These are phyloP conservation scores for Melitaea cinxia DNA, from an alignment of 1,140 invertebrate genomes.

Conservation along the genomic window DNA sequence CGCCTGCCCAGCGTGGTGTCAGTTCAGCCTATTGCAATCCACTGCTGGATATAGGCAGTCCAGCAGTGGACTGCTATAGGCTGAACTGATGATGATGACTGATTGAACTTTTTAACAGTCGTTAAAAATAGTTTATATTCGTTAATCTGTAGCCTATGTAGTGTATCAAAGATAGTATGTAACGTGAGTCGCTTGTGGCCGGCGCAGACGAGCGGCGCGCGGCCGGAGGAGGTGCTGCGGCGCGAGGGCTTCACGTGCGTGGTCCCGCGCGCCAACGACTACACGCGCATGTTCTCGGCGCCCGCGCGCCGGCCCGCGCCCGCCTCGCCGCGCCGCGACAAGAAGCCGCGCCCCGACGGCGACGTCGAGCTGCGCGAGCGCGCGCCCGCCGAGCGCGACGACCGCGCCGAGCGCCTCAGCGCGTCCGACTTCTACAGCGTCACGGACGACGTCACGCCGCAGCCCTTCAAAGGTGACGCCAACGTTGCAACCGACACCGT, in stretches of 20 bases:
- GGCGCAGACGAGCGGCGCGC: constrained; percentile 50
- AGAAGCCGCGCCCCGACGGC: constrained; percentile 65
- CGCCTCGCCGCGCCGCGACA: constrained; percentile 68
- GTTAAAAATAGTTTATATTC: too few relatives aligned
- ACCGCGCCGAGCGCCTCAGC: constrained; percentile 62
- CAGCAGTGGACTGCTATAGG: too few relatives aligned
- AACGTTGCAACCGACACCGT: too few relatives aligned
- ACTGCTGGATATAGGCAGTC: too few relatives aligned
- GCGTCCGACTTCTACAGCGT: constrained; percentile 79
- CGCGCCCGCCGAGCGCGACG: constrained; percentile 37
- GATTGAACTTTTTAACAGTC: too few relatives aligned
- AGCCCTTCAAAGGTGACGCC: constrained; percentile 73
- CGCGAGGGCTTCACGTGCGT: constrained; percentile 81
- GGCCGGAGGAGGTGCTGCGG: constrained; percentile 63
- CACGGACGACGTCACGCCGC: constrained; percentile 73
- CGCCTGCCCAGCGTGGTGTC: too few relatives aligned
- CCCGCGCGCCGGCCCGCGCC: constrained; percentile 67
- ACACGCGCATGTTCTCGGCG: constrained; percentile 79
- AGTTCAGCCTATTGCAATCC: too few relatives aligned
- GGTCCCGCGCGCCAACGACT: constrained; percentile 80
- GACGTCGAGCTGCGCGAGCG: constrained; percentile 61
- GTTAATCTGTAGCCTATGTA: too few relatives aligned
- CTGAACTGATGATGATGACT: too few relatives aligned
- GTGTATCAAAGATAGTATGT: too few relatives aligned
- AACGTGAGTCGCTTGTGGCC: too few relatives aligned